Evolutionary conservation across 1,140 invertebrate species (phyloP).

Genomic region (Halyomorpha halys): DNA sequence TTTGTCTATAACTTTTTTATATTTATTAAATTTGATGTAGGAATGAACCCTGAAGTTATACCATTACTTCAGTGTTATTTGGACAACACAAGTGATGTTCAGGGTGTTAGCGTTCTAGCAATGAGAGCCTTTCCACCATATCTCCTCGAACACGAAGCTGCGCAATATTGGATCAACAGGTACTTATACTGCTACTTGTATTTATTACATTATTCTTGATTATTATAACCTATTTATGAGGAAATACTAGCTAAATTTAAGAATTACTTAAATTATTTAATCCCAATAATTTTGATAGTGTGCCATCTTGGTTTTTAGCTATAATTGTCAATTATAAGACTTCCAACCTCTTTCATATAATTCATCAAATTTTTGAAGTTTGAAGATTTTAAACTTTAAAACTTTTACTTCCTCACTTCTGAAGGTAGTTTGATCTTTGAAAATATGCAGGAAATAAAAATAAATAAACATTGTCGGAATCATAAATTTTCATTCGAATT

Average conservation of each 20-base stretch:
- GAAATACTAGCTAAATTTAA: neutral
- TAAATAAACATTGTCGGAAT: too few relatives aligned
- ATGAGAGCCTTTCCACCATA: conserved; percentile 59
- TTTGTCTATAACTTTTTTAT: neutral
- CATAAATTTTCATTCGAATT: too few relatives aligned
- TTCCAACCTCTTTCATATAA: too few relatives aligned
- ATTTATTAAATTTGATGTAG: conserved; percentile 37
- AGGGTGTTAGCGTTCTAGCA: conserved; percentile 74
- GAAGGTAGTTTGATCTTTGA: too few relatives aligned
- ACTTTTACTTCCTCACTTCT: too few relatives aligned
- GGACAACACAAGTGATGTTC: conserved; percentile 83
- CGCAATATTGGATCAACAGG: conserved; percentile 48
- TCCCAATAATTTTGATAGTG: neutral
- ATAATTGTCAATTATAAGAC: too few relatives aligned
- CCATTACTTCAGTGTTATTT: conserved; percentile 78
- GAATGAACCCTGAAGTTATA: conserved; percentile 59
- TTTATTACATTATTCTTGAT: neutral
- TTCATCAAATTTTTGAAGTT: too few relatives aligned
- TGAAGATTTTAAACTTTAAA: too few relatives aligned
- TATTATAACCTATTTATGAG: neutral
- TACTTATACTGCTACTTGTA: neutral
- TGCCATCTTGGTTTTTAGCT: too few relatives aligned
- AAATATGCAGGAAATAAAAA: too few relatives aligned
- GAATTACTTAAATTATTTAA: too few relatives aligned
- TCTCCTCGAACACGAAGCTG: conserved; percentile 48